Percentiles rank a stretch among this genome's conserved stretches.
phyloP scores from a whole-genome alignment of 1,140 invertebrate genomes.

The Hydropsyche tenuis region DNA sequence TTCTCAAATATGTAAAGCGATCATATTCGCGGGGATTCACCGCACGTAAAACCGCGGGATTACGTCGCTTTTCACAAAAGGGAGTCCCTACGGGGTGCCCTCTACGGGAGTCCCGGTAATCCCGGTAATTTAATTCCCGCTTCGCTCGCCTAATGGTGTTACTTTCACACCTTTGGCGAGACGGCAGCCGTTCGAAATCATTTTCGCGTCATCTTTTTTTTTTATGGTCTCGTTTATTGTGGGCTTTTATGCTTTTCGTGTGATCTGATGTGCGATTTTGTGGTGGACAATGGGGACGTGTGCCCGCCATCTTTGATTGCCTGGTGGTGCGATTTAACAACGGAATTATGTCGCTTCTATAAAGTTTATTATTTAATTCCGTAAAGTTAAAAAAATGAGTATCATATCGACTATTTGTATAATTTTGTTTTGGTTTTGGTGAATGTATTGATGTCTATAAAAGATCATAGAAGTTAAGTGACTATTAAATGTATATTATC shows the following conservation, averaged over 20 bases:
- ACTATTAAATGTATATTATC: too few species aligned
- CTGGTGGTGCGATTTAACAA: too few species aligned
- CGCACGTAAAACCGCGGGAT: constrained; percentile 20
- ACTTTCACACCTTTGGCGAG: constrained; percentile 36
- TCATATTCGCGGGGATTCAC: constrained; percentile 22
- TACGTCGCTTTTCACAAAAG: constrained; percentile 17
- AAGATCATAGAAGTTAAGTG: too few species aligned
- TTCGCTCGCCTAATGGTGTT: constrained; percentile 38
- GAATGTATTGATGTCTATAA: too few species aligned
- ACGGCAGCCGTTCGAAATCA: constrained; percentile 14
- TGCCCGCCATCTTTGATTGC: background rate
- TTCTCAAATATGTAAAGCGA: constrained; percentile 13
- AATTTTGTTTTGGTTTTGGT: too few species aligned
- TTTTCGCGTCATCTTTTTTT: background rate
- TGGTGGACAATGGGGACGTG: background rate
- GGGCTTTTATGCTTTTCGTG: background rate
- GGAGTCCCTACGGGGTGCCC: constrained; percentile 22
- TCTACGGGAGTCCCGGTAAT: constrained; percentile 29
- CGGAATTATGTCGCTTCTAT: too few species aligned
- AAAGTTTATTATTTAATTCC: too few species aligned
- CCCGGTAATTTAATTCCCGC: constrained; percentile 41
- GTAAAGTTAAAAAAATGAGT: too few species aligned
- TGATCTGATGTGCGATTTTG: too few species aligned
- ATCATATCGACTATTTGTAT: too few species aligned
- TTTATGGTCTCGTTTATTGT: background rate